Percentiles rank a stretch among this genome's conserved stretches.
Evolutionary conservation across 2,113 vertebrate species (phyloP).

Genomic region (Gulo gulo): DNA sequence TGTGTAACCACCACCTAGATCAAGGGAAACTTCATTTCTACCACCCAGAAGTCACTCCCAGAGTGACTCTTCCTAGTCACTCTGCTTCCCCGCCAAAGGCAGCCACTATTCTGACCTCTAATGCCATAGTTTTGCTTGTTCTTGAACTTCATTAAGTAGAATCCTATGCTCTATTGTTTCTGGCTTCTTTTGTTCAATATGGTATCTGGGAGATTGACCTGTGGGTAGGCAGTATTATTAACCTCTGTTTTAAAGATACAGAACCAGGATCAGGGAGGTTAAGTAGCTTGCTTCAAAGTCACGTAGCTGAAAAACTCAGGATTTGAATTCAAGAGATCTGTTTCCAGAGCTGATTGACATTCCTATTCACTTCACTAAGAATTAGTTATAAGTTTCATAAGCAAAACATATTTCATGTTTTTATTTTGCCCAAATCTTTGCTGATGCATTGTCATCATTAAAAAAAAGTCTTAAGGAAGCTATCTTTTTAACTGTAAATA

Average conservation of each 20-base stretch:
- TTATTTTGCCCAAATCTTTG: slow-evolving; percentile 20
- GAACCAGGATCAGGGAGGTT: not conserved
- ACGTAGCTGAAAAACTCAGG: not conserved
- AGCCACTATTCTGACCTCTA: not conserved
- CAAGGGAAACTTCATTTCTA: not conserved
- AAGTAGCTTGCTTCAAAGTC: not conserved
- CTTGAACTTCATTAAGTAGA: not conserved
- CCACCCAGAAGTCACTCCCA: not conserved
- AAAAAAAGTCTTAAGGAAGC: not conserved
- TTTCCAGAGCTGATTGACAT: not conserved
- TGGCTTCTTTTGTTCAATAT: not conserved
- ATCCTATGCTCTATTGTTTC: not conserved
- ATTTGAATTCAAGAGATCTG: slow-evolving; percentile 17
- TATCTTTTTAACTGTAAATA: slow-evolving; percentile 31
- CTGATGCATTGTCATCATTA: not conserved
- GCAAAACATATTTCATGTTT: not conserved
- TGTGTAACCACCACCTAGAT: not conserved
- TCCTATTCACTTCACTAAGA: not conserved
- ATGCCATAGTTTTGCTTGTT: not conserved
- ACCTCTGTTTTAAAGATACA: not conserved
- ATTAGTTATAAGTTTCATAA: not conserved
- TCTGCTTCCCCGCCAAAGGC: not conserved
- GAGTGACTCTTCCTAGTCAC: not conserved
- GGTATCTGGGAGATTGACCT: not conserved
- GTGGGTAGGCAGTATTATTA: not conserved